Conservation (phyloP, 1,140 invertebrate genomes). For the Scaptomyza montana region DNA sequence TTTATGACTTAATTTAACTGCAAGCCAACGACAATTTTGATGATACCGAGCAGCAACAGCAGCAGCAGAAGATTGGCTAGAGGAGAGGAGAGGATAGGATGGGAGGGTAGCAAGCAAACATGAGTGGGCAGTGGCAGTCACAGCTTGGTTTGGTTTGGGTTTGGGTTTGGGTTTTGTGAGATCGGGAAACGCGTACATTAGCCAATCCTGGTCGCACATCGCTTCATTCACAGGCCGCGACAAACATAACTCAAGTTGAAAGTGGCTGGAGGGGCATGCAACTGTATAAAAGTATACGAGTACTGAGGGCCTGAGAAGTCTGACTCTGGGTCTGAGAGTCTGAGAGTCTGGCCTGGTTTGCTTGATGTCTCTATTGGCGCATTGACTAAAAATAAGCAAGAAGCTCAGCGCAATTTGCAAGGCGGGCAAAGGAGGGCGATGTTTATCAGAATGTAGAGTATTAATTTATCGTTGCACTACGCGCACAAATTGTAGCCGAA, state of each 20-base stretch:
- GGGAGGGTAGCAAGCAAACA: slow-evolving; percentile 30
- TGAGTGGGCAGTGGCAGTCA: slow-evolving; percentile 77
- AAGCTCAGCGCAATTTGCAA: slow-evolving; percentile 52
- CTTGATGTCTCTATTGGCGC: slow-evolving; percentile 79
- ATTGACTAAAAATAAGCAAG: slow-evolving; percentile 47
- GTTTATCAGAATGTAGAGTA: slow-evolving; percentile 58
- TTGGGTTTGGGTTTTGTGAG: background rate
- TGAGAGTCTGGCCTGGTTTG: slow-evolving; percentile 41
- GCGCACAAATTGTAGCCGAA: slow-evolving; percentile 80
- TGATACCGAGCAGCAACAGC: slow-evolving; percentile 51
- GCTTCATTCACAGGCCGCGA: slow-evolving; percentile 77
- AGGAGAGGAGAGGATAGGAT: background rate
- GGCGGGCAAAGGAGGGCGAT: slow-evolving; percentile 31
- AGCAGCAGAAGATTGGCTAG: slow-evolving; percentile 3
- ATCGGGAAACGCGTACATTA: slow-evolving; percentile 59
- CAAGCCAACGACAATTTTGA: slow-evolving; percentile 81
- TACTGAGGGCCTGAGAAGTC: slow-evolving; percentile 1
- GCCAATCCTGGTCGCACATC: slow-evolving; percentile 79
- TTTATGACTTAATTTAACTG: slow-evolving; percentile 84
- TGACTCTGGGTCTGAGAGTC: background rate
- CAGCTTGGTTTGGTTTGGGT: slow-evolving; percentile 21
- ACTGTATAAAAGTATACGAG: background rate
- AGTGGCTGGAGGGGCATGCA: slow-evolving; percentile 4
- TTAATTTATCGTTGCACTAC: slow-evolving; percentile 80
- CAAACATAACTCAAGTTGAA: slow-evolving; percentile 70